Base-by-base conservation (phyloP, 2,888 invertebrate genomes). In the Hedya salicella region DNA sequence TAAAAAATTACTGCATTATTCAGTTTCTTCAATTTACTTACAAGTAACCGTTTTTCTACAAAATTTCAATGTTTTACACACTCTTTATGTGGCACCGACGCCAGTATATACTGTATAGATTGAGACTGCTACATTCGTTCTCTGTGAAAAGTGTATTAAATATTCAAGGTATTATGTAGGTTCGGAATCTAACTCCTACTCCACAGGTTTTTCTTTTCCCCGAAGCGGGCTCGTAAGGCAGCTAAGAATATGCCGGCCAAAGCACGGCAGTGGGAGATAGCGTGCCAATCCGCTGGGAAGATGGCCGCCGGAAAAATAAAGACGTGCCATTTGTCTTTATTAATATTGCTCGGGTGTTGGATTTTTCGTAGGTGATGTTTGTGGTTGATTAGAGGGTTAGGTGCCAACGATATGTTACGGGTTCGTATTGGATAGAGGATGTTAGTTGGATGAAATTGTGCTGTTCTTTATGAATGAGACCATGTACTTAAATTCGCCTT, bases 171-270 rank as follows among this genome's bases (percentile, higher is more conserved):
- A n/a, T n/a, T n/a, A n/a, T n/a, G n/a, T n/a, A n/a, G n/a, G n/a
- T n/a, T n/a, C n/a, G n/a, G n/a, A n/a, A n/a, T n/a, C n/a, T n/a
- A n/a, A n/a, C n/a, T n/a, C n/a, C 70, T 21, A 56, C 80, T 87
- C 88, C 39, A 81, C 3, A 2, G 9, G 30, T 68, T 69, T 70
- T 11, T 50, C 52, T 83, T 74, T 84, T 70, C 81, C 61, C 64
- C 67, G 73, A 68, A 70, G 73, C 75, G 69, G 75, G 79, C 82
- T 83, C 85, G 78, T 83, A 87, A 81, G 82, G 83, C 78, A 78
- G 79, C 84, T 88, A 86, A 90, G 89, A 91, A 90, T 90, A 91
- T 91, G 91, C 89, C 91, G 90, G 90, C 89, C 90, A 90, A 83
- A 84, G 86, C 84, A 80, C 85, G 90, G 89, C 73, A 76, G 78